Evolutionary conservation across 2,888 invertebrate species (phyloP), one percentile per base, ranked within the genome.

Genomic region (Eristalis pertinax): DNA sequence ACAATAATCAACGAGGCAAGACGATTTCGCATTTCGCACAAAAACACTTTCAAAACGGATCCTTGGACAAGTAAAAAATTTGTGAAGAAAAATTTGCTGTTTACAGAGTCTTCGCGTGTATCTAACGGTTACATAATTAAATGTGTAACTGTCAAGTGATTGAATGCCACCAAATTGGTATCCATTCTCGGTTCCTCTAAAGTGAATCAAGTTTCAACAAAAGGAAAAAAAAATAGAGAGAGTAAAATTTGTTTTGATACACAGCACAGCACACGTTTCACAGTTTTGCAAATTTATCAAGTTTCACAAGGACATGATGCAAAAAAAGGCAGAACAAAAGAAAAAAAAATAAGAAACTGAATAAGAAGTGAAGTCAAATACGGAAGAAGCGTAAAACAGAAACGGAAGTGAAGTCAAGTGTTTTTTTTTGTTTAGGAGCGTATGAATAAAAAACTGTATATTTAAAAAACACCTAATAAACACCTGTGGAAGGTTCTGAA

Each of bases 1-100:
- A 93, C 92, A 91, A 93, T 92, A 92, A 93, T 93, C 90, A 93
- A 89, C 85, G 93, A 92, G 89, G 93, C 93, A 90, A 93, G 92
- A 89, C 93, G 92, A 92, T 92, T 92, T 92, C 93, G 93, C 93
- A 93, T 93, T 90, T 87, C 87, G 87, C 87, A 84, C 79, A 76
- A 58, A 43, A 70, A 64, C 60, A 60, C 60, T 26, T 26, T 60
- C 50, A 58, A n/a, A 24, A 62, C 63, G 63, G 69, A 85, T 73
- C 67, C 77, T 70, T 77, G 13, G 24, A 5, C 35, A 68, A 62
- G 29, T 24, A 58, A 29, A 32, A 50, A 56, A 60, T 22, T 32
- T 26, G 35, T 11, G 13, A 13, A 38, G 11, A 41, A 11, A 43
- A 5, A 29, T n/a, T 15, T 2, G 60, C 8, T n/a, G 26, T 32